A percentile compares a stretch with the other conserved stretches of the same genome.
Conservation (phyloP, 2,888 invertebrate genomes). For the Lumbricus terrestris region DNA sequence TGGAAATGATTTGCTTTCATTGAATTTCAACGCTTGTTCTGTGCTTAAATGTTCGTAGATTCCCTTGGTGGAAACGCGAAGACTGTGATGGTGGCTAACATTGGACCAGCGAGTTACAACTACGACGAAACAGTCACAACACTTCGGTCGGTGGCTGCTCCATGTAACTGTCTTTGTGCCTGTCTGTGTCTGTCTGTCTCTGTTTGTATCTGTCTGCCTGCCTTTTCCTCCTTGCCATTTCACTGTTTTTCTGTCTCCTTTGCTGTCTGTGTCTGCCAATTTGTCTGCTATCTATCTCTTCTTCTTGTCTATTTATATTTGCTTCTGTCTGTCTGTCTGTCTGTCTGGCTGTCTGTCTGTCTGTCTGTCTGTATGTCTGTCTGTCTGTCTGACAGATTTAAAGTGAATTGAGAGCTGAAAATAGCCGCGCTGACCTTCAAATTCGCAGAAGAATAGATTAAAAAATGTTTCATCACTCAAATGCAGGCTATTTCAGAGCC, state of each 20-base stretch:
- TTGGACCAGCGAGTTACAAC: constrained; percentile 95
- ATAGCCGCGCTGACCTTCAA: too few relatives aligned
- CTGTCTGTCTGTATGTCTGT: background rate
- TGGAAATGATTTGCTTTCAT: too few relatives aligned
- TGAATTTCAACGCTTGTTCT: background rate
- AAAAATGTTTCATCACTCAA: too few relatives aligned
- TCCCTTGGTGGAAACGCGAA: constrained; percentile 97
- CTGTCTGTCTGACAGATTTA: background rate
- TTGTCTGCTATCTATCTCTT: background rate
- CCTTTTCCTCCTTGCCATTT: too few relatives aligned
- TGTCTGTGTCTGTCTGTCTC: background rate
- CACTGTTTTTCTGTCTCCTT: background rate
- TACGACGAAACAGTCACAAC: constrained; percentile 96
- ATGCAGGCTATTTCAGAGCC: too few relatives aligned
- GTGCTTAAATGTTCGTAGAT: constrained; percentile 64
- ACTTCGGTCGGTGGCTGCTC: constrained; percentile 65
- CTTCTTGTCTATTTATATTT: background rate
- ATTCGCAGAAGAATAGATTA: too few relatives aligned
- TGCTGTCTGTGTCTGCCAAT: background rate
- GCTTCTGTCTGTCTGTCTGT: background rate
- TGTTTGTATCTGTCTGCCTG: background rate
- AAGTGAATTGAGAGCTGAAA: too few relatives aligned
- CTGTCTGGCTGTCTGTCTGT: background rate
- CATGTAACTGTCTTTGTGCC: background rate
- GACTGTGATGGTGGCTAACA: constrained; percentile 98